These are phyloP conservation scores for Antechinus stuartii DNA, from an alignment of 2,113 vertebrate species.

Conservation along the genomic window DNA sequence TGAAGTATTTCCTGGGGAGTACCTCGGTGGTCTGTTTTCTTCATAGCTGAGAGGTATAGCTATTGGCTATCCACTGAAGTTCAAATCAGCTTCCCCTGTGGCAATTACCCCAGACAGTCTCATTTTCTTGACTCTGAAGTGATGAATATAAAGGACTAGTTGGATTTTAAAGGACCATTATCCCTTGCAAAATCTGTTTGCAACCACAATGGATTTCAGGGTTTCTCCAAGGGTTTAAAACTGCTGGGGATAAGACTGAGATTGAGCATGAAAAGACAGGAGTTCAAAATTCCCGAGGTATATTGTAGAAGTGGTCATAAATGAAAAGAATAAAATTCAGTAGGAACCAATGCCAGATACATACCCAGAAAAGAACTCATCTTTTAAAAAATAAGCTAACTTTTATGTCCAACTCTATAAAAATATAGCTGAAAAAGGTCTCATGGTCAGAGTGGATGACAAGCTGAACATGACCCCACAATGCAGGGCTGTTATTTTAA, in stretches of 20 bases:
- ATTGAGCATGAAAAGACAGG: constrained; percentile 58
- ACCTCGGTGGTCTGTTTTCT: constrained; percentile 21
- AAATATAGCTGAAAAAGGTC: not conserved
- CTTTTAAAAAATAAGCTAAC: constrained; percentile 32
- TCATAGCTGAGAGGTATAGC: not conserved
- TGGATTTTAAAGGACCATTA: not conserved
- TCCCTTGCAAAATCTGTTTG: not conserved
- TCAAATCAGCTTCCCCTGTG: not conserved
- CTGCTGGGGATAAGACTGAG: constrained; percentile 52
- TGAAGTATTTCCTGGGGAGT: not conserved
- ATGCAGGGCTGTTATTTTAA: constrained; percentile 14
- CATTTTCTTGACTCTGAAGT: not conserved
- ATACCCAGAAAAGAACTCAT: constrained; percentile 47
- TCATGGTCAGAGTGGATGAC: not conserved
- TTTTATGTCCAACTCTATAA: constrained; percentile 42
- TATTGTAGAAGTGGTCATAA: constrained; percentile 10
- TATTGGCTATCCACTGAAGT: not conserved
- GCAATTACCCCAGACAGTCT: not conserved
- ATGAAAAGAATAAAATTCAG: constrained; percentile 44
- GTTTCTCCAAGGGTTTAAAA: constrained; percentile 40
- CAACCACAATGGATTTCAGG: constrained; percentile 12
- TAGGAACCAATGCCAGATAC: constrained; percentile 27
- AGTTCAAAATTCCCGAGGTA: constrained; percentile 37
- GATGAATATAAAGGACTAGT: not conserved
- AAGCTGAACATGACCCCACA: not conserved